Evolutionary conservation across 2,113 vertebrate genomes (phyloP).

Genomic region (Pagrus major): DNA sequence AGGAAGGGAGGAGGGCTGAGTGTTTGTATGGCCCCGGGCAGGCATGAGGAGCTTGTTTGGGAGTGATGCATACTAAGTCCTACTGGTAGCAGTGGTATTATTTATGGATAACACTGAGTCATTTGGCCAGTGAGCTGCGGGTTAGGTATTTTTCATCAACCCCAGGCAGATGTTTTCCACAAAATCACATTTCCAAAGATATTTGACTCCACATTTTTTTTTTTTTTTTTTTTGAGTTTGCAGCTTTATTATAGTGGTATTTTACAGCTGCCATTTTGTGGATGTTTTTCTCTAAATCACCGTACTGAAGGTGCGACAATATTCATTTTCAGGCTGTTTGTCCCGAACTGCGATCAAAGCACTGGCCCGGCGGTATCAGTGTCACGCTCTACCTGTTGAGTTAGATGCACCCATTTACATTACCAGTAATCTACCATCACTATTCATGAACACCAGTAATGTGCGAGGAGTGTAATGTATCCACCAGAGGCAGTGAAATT

Average conservation of each 20-base stretch:
- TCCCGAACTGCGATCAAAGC: constrained; percentile 25
- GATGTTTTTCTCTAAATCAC: constrained; percentile 29
- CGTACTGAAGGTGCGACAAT: background rate
- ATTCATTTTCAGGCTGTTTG: constrained; percentile 19
- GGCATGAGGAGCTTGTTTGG: constrained; percentile 64
- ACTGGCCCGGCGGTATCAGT: constrained; percentile 22
- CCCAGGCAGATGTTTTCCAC: constrained; percentile 21
- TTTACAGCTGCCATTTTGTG: constrained; percentile 24
- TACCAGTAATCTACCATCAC: constrained; percentile 60
- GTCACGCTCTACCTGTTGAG: constrained; percentile 42
- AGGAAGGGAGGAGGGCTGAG: constrained; percentile 68
- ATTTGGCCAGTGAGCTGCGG: constrained; percentile 63
- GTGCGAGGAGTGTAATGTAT: constrained; percentile 67
- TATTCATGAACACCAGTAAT: constrained; percentile 63
- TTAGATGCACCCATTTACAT: constrained; percentile 59
- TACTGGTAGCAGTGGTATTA: constrained; percentile 62
- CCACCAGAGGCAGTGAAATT: constrained; percentile 69
- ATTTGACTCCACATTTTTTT: constrained; percentile 40
- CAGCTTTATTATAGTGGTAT: background rate
- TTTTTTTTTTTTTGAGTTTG: constrained; percentile 20
- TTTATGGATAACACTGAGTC: constrained; percentile 70
- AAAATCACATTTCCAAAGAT: constrained; percentile 36
- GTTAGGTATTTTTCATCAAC: constrained; percentile 55
- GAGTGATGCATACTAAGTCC: constrained; percentile 72
- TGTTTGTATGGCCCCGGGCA: constrained; percentile 73